Percentiles rank a stretch among this genome's conserved stretches.
These are phyloP conservation scores for Melinaea menophilus DNA, from an alignment of 2,888 invertebrate species.

Conservation along the genomic window DNA sequence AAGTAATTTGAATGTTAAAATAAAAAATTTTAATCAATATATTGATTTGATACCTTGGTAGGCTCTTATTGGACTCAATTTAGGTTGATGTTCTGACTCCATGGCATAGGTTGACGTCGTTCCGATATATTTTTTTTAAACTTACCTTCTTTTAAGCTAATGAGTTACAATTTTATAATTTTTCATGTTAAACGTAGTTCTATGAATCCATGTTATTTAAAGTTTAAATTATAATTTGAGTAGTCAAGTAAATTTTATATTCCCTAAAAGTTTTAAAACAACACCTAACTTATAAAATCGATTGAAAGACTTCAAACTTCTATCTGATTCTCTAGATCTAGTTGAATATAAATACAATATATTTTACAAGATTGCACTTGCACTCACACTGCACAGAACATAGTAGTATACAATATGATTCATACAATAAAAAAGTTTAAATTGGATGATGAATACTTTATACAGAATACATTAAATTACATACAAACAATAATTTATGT, in stretches of 20 bases:
- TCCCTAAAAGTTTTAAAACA: no score
- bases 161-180: background rate
- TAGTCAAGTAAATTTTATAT: no score
- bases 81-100: constrained; percentile 67
- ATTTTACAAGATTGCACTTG: background rate
- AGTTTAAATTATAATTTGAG: no score
- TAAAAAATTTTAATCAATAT: background rate
- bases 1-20: background rate
- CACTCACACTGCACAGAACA: background rate
- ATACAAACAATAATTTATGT: constrained; percentile 3
- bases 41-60: constrained; percentile 55
- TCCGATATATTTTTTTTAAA: background rate
- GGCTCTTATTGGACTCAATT: constrained; percentile 64
- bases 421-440: background rate
- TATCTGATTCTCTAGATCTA: background rate
- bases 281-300: background rate
- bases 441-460: background rate
- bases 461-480: constrained; percentile 4
- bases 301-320: background rate
- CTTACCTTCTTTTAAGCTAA: background rate
- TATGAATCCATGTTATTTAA: background rate
- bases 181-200: background rate
- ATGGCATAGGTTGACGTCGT: constrained; percentile 33
- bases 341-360: background rate
- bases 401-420: background rate